A percentile compares a stretch with the other conserved stretches of the same genome.
Conservation (phyloP, 1,140 invertebrate species). For the Propsilocerus akamusi region DNA sequence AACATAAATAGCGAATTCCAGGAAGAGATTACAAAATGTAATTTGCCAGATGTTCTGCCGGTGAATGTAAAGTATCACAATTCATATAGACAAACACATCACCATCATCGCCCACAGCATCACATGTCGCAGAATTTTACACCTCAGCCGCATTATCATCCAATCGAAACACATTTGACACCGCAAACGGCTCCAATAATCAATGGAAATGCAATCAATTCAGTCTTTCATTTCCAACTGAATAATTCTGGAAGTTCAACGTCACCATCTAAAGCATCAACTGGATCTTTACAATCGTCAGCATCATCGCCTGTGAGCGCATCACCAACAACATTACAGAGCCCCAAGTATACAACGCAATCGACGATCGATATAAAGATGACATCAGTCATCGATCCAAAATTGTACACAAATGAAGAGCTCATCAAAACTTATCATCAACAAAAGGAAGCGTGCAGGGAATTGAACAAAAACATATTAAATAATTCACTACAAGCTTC, state of each 20-base stretch:
- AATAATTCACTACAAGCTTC: neutral
- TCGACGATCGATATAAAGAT: constrained; percentile 23
- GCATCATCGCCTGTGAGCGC: constrained; percentile 6
- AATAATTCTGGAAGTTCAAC: neutral
- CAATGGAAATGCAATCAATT: neutral
- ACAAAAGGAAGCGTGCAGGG: neutral
- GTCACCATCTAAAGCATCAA: neutral
- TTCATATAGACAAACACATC: neutral
- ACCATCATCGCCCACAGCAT: constrained; percentile 14
- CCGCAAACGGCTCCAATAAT: neutral
- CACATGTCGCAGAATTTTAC: too few species aligned
- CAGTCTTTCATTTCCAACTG: neutral
- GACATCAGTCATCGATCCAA: constrained; percentile 7
- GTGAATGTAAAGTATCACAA: constrained; percentile 25
- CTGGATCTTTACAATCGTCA: constrained; percentile 9
- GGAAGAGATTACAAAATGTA: constrained; percentile 15
- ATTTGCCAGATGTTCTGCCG: constrained; percentile 30
- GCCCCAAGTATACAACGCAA: constrained; percentile 18
- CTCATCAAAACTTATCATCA: neutral
- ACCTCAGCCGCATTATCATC: constrained; percentile 15
- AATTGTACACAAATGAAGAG: neutral
- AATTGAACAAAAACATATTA: neutral
- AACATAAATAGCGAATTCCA: constrained; percentile 16
- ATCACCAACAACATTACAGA: constrained; percentile 3
- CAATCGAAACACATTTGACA: neutral